phyloP scores from a whole-genome alignment of 2,888 invertebrate genomes.

The Luffia ferchaultella region DNA sequence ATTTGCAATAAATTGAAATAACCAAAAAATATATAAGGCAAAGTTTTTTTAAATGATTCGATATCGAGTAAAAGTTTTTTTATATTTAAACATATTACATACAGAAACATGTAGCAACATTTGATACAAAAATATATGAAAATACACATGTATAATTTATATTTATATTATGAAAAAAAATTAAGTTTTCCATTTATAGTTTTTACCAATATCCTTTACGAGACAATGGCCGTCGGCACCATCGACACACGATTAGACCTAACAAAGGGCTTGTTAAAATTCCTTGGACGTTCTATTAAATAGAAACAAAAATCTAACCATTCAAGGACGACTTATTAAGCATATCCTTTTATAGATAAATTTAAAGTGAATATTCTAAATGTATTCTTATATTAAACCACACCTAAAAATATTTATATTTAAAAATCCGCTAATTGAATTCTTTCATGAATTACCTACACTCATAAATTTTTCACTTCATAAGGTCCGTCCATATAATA shows the following conservation, averaged over 20 bases:
- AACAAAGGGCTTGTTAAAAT: conserved; percentile 61
- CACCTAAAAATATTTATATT: background rate
- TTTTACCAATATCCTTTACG: conserved; percentile 16
- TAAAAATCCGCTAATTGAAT: background rate
- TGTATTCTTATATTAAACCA: background rate
- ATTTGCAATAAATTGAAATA: background rate
- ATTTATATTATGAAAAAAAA: conserved; percentile 6
- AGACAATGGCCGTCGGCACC: conserved; percentile 8
- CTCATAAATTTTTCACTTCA: background rate
- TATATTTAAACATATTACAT: too few species aligned
- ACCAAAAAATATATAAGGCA: background rate
- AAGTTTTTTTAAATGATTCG: background rate
- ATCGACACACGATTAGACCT: conserved; percentile 24
- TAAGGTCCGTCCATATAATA: background rate
- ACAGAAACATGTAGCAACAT: too few species aligned
- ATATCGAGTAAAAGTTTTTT: background rate
- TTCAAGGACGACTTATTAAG: background rate
- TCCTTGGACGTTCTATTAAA: conserved; percentile 36
- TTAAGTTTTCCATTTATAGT: conserved; percentile 9
- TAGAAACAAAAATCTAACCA: conserved; percentile 29
- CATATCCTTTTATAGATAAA: background rate
- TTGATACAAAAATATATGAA: background rate
- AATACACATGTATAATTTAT: conserved; percentile 1
- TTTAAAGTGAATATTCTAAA: background rate
- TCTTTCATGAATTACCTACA: background rate